Percentiles rank a stretch among this genome's conserved stretches.
Evolutionary conservation across 1,140 invertebrate genomes (phyloP).

Genomic region (Apis mellifera): Amel_HAv3.1 CM009936.2:8129501-8130000

Average conservation of each 20-base stretch:
- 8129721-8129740: neutral
- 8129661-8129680: neutral
- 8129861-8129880: neutral
- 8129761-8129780: conserved; percentile 32
- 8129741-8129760: conserved; percentile 15
- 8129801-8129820: conserved; percentile 41
- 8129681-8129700: neutral
- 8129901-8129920: conserved; percentile 29
- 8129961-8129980: neutral
- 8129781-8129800: conserved; percentile 22
- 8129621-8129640: conserved; percentile 7
- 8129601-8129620: conserved; percentile 19
- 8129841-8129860: conserved; percentile 25
- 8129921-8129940: conserved; percentile 2
- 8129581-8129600: neutral
- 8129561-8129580: neutral
- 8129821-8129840: conserved; percentile 42
- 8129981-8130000: neutral
- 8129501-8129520: neutral
- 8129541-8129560: neutral
- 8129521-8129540: neutral
- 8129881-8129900: conserved; percentile 28
- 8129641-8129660: neutral
- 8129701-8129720: too few relatives aligned
- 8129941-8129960: neutral